phyloP scores from a whole-genome alignment of 2,888 invertebrate genomes.

The Philereme transversata region DNA sequence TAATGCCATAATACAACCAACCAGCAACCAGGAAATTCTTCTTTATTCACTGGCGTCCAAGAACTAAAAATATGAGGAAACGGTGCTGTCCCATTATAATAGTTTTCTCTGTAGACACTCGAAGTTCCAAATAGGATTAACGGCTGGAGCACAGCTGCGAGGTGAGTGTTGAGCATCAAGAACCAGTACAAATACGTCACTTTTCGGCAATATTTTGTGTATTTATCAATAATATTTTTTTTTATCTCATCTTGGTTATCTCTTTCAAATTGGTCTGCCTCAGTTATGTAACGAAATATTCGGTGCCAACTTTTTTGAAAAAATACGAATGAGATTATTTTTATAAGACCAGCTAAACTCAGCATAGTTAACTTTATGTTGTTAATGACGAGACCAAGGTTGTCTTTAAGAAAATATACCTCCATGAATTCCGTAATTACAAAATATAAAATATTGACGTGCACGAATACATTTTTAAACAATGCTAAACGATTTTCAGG shows the following conservation, averaged over 20 bases:
- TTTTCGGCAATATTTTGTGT: conserved; percentile 65
- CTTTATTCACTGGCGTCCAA: conserved; percentile 72
- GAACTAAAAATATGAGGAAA: conserved; percentile 74
- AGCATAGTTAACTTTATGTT: conserved; percentile 72
- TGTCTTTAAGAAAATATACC: conserved; percentile 60
- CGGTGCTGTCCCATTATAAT: conserved; percentile 58
- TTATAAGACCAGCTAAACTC: conserved; percentile 65
- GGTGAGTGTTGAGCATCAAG: conserved; percentile 59
- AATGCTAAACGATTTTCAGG: conserved; percentile 51
- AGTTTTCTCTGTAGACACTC: conserved; percentile 46
- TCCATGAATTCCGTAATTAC: conserved; percentile 68
- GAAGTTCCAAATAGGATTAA: conserved; percentile 59
- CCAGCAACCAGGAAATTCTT: conserved; percentile 64
- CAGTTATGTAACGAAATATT: conserved; percentile 62
- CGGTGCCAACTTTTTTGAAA: conserved; percentile 65
- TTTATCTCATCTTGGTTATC: conserved; percentile 45
- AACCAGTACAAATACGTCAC: conserved; percentile 66
- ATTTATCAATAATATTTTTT: conserved; percentile 53
- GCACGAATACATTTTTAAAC: conserved; percentile 51
- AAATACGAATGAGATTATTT: conserved; percentile 60
- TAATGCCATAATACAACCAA: conserved; percentile 62
- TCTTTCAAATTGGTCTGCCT: conserved; percentile 66
- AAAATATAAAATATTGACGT: conserved; percentile 57
- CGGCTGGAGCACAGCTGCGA: conserved; percentile 55
- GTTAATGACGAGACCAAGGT: conserved; percentile 63